Evolutionary conservation across 2,888 invertebrate genomes (phyloP), one percentile per base, ranked within the genome.

Genomic region (Macaria liturata): DNA sequence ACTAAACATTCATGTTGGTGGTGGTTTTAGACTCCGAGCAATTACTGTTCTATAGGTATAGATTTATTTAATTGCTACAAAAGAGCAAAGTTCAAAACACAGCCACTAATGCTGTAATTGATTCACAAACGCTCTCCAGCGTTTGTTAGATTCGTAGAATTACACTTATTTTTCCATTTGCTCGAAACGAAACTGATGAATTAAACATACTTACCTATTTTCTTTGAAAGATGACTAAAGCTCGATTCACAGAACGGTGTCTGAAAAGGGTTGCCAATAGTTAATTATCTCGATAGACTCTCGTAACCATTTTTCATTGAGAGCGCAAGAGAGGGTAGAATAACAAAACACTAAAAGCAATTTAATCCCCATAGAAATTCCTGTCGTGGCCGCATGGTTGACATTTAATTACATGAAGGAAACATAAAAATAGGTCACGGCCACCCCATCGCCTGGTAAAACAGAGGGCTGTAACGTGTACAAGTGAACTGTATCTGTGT

Each of bases 371-470:
- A 48, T 52, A 57, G 60, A 57, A 61, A 65, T 62, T 60, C 58
- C 61, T 64, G 52, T 49, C 59, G 59, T 51, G 45, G 56, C 58
- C 57, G 58, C 64, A 57, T 54, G 48, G 59, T 64, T 66, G 66
- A 64, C 67, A 66, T 68, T 68, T 68, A 68, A 66, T 68, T 66
- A 64, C 61, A 61, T 59, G 61, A 65, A 68, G 62, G 64, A 66
- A 64, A 57, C 57, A 63, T 61, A 62, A 67, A 68, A 68, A 67
- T 63, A 62, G 67, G 68, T 65, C 68, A 68, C 67, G 68, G 68
- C 44, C 57, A 57, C 64, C 68, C 66, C 65, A 66, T 65, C 48
- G 61, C 63, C 58, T 62, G 63, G 57, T 66, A 62, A 48, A 65
- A 59, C 59, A 52, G 66, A 66, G 64, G 62, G 61, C 56, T 51